Percentiles rank a stretch among this genome's conserved stretches.
phyloP scores from a whole-genome alignment of 2,888 invertebrate genomes.

The Tenthredo distinguenda region DNA sequence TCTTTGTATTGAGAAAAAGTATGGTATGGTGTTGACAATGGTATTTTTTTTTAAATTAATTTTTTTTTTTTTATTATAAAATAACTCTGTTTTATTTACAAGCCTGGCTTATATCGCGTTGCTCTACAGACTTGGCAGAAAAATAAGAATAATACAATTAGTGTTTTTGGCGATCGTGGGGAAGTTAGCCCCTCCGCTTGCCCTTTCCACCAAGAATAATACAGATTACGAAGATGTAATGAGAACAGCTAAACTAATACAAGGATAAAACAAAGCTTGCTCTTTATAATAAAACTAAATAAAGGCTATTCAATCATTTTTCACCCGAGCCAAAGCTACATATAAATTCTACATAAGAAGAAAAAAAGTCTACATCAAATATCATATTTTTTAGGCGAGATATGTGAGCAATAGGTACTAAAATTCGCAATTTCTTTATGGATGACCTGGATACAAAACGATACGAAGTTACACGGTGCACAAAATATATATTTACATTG shows the following conservation, averaged over 20 bases:
- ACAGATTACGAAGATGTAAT: background rate
- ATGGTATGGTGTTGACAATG: constrained; percentile 65
- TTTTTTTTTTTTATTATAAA: constrained; percentile 39
- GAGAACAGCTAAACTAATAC: background rate
- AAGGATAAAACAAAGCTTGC: background rate
- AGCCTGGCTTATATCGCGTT: background rate
- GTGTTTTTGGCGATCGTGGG: too few relatives aligned
- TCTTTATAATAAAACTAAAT: background rate
- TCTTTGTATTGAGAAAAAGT: constrained; percentile 61
- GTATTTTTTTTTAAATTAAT: constrained; percentile 1
- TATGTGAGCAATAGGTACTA: background rate
- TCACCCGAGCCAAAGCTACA: background rate
- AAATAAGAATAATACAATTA: constrained; percentile 1
- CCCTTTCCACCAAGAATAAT: background rate
- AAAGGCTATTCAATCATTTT: background rate
- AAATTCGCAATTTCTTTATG: background rate
- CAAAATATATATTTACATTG: background rate
- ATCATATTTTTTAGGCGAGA: background rate
- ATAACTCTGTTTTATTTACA: constrained; percentile 51
- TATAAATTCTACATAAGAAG: background rate
- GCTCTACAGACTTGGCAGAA: background rate
- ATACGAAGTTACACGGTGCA: background rate
- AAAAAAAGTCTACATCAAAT: background rate
- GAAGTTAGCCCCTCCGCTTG: too few relatives aligned
- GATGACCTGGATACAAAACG: background rate